Evolutionary conservation across 2,113 vertebrate genomes (phyloP).

Genomic region (Neolamprologus brichardi): DNA sequence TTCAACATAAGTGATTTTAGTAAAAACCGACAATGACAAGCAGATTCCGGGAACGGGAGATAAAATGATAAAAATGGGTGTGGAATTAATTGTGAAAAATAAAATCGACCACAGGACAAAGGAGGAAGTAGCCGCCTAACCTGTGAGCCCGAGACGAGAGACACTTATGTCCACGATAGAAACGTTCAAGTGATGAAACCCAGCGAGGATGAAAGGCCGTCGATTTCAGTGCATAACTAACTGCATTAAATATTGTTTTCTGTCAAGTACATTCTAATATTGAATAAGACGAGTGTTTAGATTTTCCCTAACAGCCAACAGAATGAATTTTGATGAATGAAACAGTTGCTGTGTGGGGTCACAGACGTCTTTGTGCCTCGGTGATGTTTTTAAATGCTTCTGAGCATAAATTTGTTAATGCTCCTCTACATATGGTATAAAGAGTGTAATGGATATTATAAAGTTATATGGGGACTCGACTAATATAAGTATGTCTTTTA

Average conservation of each 20-base stretch:
- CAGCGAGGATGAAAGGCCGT: fast-evolving
- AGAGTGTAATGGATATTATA: neutral
- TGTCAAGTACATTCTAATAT: neutral
- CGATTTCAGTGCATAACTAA: neutral
- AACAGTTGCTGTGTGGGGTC: fast-evolving
- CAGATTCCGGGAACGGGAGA: neutral
- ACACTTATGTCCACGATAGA: neutral
- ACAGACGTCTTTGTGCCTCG: neutral
- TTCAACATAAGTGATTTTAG: neutral
- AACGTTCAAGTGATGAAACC: neutral
- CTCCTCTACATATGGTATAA: neutral
- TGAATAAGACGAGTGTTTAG: neutral
- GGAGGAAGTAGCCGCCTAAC: neutral
- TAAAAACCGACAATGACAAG: neutral
- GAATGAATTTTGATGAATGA: neutral
- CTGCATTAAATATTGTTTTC: neutral
- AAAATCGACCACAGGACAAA: neutral
- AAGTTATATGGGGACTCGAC: neutral
- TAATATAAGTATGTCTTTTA: neutral
- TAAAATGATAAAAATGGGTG: neutral
- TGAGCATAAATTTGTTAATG: neutral
- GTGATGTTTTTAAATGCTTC: neutral
- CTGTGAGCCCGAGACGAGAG: neutral
- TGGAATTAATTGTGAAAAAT: neutral
- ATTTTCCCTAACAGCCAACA: neutral